A percentile compares a stretch with the other conserved stretches of the same genome.
Evolutionary conservation across 2,113 vertebrate genomes (phyloP).

Genomic region (Peromyscus californicus): DNA sequence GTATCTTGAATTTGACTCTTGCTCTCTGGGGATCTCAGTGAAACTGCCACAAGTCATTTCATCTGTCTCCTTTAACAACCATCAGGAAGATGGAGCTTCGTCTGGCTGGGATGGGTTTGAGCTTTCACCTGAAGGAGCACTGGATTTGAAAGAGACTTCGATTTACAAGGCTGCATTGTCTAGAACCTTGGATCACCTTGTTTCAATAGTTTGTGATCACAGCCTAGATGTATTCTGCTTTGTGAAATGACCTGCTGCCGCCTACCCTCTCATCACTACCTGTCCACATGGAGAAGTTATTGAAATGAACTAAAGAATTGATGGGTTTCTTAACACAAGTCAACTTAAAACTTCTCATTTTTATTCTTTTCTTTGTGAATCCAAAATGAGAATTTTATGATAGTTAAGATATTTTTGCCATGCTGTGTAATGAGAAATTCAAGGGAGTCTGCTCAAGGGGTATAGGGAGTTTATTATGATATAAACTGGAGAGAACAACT

Average conservation of each 20-base stretch:
- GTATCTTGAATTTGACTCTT: constrained; percentile 83
- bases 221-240: constrained; percentile 2
- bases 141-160: constrained; percentile 50
- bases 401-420: not conserved
- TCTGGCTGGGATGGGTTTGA: constrained; percentile 35
- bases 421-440: no score
- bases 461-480: no score
- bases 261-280: not conserved
- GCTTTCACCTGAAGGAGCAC: constrained; percentile 63
- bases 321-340: not conserved
- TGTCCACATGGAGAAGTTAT: constrained; percentile 16
- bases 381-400: not conserved
- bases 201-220: constrained; percentile 51
- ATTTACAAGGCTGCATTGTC: constrained; percentile 64
- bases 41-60: constrained; percentile 82
- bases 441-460: no score
- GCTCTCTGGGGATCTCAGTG: constrained; percentile 73
- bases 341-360: not conserved
- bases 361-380: not conserved
- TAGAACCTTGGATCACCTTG: not conserved
- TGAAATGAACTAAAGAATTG: constrained; percentile 44
- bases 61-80: constrained; percentile 82
- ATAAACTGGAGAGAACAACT: no score
- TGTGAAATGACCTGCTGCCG: not conserved
- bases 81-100: constrained; percentile 72